These are phyloP conservation scores for Odontomyia ornata DNA, from an alignment of 2,888 invertebrate genomes.

Conservation along the genomic window DNA sequence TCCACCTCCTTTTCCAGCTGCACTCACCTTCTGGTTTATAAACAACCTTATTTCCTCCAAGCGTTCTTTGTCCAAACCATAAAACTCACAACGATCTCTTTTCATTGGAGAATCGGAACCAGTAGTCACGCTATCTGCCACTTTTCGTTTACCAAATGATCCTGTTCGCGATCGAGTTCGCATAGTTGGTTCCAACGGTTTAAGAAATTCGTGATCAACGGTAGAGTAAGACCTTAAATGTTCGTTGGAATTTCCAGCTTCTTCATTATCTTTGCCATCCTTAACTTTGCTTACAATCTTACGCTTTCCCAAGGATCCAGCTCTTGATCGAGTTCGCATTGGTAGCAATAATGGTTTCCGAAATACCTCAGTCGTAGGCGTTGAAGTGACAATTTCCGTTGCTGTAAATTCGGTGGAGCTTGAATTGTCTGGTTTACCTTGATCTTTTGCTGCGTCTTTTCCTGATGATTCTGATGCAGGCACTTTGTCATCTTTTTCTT, in stretches of 20 bases:
- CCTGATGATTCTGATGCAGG: background rate
- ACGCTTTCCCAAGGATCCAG: background rate
- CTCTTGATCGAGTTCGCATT: background rate
- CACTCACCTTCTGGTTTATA: no score
- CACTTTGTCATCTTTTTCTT: background rate
- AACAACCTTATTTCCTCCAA: no score
- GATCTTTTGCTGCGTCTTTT: background rate
- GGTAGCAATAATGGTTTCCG: background rate
- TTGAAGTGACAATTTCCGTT: background rate
- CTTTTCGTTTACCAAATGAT: background rate
- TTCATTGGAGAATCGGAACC: no score
- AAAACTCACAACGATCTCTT: no score
- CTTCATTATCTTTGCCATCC: background rate
- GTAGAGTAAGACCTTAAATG: no score
- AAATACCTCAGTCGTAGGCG: background rate
- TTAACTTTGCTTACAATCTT: background rate
- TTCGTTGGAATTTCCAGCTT: background rate
- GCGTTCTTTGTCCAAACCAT: no score
- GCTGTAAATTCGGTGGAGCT: background rate
- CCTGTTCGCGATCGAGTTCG: background rate
- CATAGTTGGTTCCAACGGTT: background rate
- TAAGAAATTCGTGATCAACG: background rate
- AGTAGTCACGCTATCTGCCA: background rate
- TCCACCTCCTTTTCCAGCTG: no score
- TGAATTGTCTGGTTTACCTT: background rate